phyloP scores from a whole-genome alignment of 2,113 vertebrate species.

The Calidris pygmaea region DNA sequence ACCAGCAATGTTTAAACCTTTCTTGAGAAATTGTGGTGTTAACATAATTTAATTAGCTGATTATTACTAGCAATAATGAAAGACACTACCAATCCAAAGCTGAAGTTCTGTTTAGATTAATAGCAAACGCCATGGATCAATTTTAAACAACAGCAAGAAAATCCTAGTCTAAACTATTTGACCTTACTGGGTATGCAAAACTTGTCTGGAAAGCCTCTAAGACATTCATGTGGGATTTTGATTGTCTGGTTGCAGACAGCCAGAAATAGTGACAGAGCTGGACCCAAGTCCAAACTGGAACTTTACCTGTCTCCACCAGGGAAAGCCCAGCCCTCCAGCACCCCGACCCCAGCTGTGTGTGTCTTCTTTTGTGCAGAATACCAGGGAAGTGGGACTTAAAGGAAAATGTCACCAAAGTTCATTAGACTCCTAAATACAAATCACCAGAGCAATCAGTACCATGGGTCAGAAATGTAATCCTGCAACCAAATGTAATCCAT shows the following conservation, averaged over 20 bases:
- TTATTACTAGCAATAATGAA: neutral
- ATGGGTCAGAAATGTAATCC: neutral
- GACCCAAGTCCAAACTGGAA: neutral
- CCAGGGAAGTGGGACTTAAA: neutral
- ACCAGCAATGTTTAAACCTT: neutral
- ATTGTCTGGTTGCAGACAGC: neutral
- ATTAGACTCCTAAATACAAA: neutral
- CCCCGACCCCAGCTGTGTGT: neutral
- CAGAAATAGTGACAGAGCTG: neutral
- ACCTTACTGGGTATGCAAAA: neutral
- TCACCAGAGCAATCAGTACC: neutral
- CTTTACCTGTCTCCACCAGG: neutral
- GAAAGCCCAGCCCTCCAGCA: neutral
- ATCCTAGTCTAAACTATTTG: neutral
- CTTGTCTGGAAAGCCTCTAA: neutral
- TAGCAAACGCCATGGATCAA: neutral
- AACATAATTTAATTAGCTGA: neutral
- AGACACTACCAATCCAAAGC: neutral
- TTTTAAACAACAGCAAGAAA: neutral
- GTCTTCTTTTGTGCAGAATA: neutral
- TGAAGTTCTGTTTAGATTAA: neutral
- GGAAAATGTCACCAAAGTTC: neutral
- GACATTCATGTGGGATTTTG: neutral
- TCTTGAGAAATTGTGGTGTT: neutral
- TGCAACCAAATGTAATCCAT: neutral